phyloP scores from a whole-genome alignment of 2,797 vertebrate genomes.

The Spinus pinus region DNA sequence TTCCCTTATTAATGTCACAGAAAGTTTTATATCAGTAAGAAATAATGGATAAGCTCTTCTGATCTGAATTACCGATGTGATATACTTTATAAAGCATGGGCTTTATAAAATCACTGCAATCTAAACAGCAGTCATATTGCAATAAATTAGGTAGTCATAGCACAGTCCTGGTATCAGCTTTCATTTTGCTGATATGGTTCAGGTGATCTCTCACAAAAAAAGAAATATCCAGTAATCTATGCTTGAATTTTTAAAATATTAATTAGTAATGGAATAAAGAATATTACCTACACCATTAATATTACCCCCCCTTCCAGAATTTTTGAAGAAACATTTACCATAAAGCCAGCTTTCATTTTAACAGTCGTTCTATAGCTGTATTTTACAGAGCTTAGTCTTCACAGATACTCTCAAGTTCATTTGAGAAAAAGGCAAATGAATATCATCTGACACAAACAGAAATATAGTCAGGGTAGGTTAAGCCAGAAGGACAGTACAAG shows the following conservation, averaged over 20 bases:
- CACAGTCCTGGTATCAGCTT: neutral
- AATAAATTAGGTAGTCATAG: neutral
- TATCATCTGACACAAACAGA: neutral
- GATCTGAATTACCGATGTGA: neutral
- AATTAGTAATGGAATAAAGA: neutral
- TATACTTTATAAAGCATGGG: neutral
- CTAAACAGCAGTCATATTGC: neutral
- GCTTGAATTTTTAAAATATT: neutral
- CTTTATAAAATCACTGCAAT: neutral
- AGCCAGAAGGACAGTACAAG: neutral
- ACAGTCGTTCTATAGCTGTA: neutral
- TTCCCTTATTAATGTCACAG: neutral
- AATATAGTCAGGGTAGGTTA: neutral
- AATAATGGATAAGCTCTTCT: neutral
- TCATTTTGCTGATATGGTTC: neutral
- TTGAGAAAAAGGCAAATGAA: neutral
- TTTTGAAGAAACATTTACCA: neutral
- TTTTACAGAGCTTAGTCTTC: neutral
- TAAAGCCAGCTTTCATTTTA: neutral
- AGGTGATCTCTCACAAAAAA: neutral
- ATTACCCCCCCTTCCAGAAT: neutral
- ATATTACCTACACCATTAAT: neutral
- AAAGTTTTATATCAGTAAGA: neutral
- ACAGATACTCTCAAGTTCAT: neutral
- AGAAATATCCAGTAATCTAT: neutral